Base-by-base conservation (phyloP, 2,888 invertebrate species). In the Phasia obesa region DNA sequence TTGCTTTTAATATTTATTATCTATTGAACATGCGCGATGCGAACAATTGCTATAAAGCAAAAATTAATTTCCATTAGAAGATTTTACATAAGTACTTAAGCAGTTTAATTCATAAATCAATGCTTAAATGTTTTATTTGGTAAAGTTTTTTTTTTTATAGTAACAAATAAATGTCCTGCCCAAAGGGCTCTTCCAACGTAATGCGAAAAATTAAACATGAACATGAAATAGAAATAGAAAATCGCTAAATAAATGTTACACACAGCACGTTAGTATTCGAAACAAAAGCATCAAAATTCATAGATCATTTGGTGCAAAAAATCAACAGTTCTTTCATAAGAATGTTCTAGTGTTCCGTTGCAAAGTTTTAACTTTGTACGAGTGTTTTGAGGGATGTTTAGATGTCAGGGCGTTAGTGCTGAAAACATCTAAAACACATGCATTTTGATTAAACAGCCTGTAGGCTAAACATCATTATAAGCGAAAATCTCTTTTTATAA, bases 401-500 rank as follows among this genome's bases (percentile, higher is more conserved):
- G 51, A 71, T 73, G 65, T 57, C 65, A 71, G 75, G 71, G 44
- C 59, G 27, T 69, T 57, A 35, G 73, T 31, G 44, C 27, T 60
- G 35, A 17, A 65, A 73, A 74, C 38, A 55, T 38, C 47, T 47
- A 75, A 75, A 83, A 67, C 75, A 75, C 75, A 79, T 83, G 75
- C 71, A 79, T 71, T 83, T 60, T 21, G 67, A 71, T 74, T 76
- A 65, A 60, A 75, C 60, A 59, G 79, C 79, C 83, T 75, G 57
- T 23, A 21, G 79, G 83, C 83, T 42, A 83, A 83, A 83, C 82
- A 78, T 74, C 82, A 82, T 78, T 73, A 77, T 49, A 65, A 35
- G 51, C 59, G 79, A 70, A 75, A 71, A 71, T 75, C 67, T 73
- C 38, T 78, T 78, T 70, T 70, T 44, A 57, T 23, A 35, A 49